A percentile compares a stretch with the other conserved stretches of the same genome.
phyloP scores from a whole-genome alignment of 2,888 invertebrate genomes.

The Dorcus parallelipipedus region DNA sequence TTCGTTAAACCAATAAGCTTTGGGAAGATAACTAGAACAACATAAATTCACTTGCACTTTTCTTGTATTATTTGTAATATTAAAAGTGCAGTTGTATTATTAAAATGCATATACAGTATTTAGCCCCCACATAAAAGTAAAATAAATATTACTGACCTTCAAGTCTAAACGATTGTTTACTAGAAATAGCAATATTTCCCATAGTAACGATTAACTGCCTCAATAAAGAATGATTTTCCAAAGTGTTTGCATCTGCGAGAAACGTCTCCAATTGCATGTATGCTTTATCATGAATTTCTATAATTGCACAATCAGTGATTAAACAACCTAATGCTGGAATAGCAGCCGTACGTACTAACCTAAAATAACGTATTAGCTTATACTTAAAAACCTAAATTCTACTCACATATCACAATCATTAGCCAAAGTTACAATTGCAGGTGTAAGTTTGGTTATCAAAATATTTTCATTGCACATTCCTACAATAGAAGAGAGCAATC shows the following conservation, averaged over 20 bases:
- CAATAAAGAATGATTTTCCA: constrained; percentile 50
- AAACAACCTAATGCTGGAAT: constrained; percentile 62
- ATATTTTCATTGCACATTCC: constrained; percentile 55
- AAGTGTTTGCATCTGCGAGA: constrained; percentile 43
- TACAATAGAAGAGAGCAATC: constrained; percentile 57
- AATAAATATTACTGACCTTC: constrained; percentile 52
- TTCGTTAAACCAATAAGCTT: constrained; percentile 57
- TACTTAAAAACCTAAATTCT: constrained; percentile 1
- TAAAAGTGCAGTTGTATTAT: neutral
- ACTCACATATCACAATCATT: constrained; percentile 65
- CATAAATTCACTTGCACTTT: neutral
- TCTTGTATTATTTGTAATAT: neutral
- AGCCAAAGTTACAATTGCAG: constrained; percentile 68
- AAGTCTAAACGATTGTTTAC: constrained; percentile 58
- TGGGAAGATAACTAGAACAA: constrained; percentile 58
- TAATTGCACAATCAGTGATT: constrained; percentile 51
- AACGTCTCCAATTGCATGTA: constrained; percentile 53
- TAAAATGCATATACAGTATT: neutral
- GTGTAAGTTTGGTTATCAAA: constrained; percentile 58
- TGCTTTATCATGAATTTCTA: constrained; percentile 56
- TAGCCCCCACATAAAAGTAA: neutral
- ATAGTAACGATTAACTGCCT: constrained; percentile 60
- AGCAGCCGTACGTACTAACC: constrained; percentile 59
- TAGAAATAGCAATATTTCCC: constrained; percentile 58
- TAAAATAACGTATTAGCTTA: constrained; percentile 31